Percentiles rank a stretch among this genome's conserved stretches.
phyloP scores from a whole-genome alignment of 2,888 invertebrate genomes.

The Idaea biselata region DNA sequence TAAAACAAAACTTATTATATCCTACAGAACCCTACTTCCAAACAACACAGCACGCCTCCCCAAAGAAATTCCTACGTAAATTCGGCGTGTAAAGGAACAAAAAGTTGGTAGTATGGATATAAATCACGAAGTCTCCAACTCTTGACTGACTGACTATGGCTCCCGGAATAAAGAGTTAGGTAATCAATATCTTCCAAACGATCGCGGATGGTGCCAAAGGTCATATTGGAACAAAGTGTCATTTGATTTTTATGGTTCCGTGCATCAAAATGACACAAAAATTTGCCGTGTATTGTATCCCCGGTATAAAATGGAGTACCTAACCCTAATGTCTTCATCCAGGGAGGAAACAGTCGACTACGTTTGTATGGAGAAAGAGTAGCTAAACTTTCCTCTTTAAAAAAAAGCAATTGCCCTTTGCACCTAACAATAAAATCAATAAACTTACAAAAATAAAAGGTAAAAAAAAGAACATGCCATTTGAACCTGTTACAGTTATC shows the following conservation, averaged over 20 bases:
- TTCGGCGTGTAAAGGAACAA: not conserved
- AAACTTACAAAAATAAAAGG: not conserved
- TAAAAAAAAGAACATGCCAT: not conserved
- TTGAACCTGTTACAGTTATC: constrained; percentile 1
- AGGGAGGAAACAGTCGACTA: no score
- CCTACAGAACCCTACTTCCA: no score
- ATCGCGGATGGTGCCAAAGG: not conserved
- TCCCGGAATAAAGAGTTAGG: not conserved
- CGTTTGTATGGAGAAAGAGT: no score
- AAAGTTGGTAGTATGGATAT: not conserved
- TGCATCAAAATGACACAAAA: no score
- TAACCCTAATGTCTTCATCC: no score
- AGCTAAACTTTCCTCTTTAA: no score
- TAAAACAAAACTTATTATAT: no score
- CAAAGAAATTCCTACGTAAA: not conserved
- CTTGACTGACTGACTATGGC: not conserved
- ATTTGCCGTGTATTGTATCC: no score
- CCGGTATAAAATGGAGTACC: no score
- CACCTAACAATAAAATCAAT: not conserved
- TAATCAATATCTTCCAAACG: not conserved
- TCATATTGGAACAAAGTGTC: not conserved
- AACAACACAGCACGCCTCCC: not conserved
- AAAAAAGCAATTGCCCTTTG: not conserved
- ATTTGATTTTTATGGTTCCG: no score
- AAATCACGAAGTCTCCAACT: not conserved